Evolutionary conservation across 2,797 vertebrate species (phyloP), one percentile per base, ranked within the genome.

Genomic region (Tadarida brasiliensis): DNA sequence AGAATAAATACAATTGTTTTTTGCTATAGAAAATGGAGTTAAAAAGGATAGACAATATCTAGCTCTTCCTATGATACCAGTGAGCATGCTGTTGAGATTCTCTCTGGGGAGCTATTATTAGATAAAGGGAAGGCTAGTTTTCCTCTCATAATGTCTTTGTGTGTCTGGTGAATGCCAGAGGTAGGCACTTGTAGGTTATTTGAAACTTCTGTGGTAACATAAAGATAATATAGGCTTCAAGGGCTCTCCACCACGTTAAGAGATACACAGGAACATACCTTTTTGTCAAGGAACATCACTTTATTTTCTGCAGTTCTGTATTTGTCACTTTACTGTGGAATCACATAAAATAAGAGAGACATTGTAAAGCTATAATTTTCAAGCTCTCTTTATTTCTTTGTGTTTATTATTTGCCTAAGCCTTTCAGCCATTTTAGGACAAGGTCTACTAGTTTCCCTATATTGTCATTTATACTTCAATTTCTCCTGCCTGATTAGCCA

Each of bases 351-450:
- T 61, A 56, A 91, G 71, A 89, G 12, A 70, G 30, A 30, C 61
- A 2, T 56, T 77, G 2, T 84, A 87, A 74, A 94, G 26, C 28
- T 70, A 17, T 63, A 49, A 93, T 51, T 68, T 93, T 85, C 61
- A 65, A 59, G n/a, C 7, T 71, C 30, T 87, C 33, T 70, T n/a
- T 57, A 39, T 87, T 82, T 85, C 28, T 74, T 85, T 76, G 16
- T 96, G 56, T 94, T 81, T 96, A 73, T 95, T 68, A 63, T 81
- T 95, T 96, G 49, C 67, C 2, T 24, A 77, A 90, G 26, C 47
- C 56, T 77, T 95, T 65, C 44, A 80, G 19, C 39, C 44, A 73
- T 86, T 97, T 94, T 74, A 90, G 5, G 14, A 51, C 0, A 76
- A 63, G 12, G 10, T 77, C 14, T 77, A 65, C 6, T 88, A 91